Evolutionary conservation across 2,113 vertebrate species (phyloP).

Genomic region (Egretta garzetta): DNA sequence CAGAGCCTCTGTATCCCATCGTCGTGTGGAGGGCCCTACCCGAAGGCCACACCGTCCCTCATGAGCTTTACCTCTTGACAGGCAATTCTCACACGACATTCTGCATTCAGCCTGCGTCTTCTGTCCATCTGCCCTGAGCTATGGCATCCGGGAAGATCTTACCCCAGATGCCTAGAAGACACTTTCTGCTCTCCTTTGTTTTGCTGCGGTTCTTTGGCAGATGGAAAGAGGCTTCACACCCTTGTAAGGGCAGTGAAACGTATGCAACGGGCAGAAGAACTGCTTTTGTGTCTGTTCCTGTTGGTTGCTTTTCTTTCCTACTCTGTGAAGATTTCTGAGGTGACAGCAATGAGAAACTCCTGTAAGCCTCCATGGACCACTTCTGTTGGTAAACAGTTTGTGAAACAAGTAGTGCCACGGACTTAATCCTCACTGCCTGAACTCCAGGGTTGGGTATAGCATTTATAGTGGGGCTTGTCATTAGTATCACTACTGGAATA

Average conservation of each 20-base stretch:
- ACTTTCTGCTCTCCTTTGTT: background rate
- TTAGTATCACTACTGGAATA: background rate
- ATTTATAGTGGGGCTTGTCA: background rate
- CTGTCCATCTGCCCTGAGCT: background rate
- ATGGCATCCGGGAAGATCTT: background rate
- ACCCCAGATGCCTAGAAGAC: background rate
- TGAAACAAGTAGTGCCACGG: background rate
- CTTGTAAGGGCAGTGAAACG: background rate
- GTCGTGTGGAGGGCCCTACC: fast-evolving
- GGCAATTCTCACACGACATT: background rate
- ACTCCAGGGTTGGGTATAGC: background rate
- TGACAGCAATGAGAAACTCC: background rate
- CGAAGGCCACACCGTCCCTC: background rate
- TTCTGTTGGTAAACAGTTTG: background rate
- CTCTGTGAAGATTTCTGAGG: background rate
- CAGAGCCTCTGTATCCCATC: background rate
- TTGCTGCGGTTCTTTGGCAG: background rate
- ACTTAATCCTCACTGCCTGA: background rate
- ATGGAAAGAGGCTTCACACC: background rate
- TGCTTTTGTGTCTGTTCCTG: background rate
- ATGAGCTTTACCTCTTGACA: background rate
- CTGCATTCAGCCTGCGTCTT: background rate
- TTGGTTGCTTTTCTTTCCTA: background rate
- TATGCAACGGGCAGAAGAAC: background rate
- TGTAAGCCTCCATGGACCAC: background rate